These are phyloP conservation scores for Xerus inauris DNA, from an alignment of 2,113 vertebrate genomes.

Conservation along the genomic window DNA sequence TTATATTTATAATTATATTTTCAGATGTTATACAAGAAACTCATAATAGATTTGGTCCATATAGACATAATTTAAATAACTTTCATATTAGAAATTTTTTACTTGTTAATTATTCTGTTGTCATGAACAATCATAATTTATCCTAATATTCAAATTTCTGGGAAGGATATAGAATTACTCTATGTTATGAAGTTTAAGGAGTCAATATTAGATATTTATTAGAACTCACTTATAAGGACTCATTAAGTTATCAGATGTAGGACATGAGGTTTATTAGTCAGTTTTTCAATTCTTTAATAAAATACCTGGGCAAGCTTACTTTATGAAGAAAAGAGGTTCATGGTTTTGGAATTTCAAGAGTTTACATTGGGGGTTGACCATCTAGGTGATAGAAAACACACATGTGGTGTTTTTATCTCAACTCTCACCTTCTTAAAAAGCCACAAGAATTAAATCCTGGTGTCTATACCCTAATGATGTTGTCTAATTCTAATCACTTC, in stretches of 20 bases:
- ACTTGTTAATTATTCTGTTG: not conserved
- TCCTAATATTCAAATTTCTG: not conserved
- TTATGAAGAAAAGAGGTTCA: not conserved
- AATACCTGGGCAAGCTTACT: not conserved
- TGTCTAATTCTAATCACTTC: not conserved
- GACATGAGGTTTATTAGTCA: not conserved
- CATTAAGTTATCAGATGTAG: not conserved
- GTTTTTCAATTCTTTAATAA: not conserved
- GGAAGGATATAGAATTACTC: not conserved
- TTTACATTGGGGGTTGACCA: not conserved
- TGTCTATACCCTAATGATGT: not conserved
- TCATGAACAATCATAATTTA: not conserved
- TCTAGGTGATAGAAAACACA: not conserved
- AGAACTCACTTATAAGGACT: not conserved
- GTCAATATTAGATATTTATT: not conserved
- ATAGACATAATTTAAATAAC: not conserved
- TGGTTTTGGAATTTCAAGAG: not conserved
- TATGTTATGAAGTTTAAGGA: rapidly evolving
- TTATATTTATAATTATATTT: not conserved
- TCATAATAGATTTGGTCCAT: not conserved
- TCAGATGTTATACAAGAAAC: not conserved
- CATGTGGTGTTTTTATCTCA: not conserved
- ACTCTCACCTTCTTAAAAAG: not conserved
- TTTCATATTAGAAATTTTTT: not conserved
- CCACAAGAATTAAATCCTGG: not conserved